Conservation (phyloP, 37 sponge, comb jelly and placozoan genomes). For the Cliona cf. orientalis region DNA sequence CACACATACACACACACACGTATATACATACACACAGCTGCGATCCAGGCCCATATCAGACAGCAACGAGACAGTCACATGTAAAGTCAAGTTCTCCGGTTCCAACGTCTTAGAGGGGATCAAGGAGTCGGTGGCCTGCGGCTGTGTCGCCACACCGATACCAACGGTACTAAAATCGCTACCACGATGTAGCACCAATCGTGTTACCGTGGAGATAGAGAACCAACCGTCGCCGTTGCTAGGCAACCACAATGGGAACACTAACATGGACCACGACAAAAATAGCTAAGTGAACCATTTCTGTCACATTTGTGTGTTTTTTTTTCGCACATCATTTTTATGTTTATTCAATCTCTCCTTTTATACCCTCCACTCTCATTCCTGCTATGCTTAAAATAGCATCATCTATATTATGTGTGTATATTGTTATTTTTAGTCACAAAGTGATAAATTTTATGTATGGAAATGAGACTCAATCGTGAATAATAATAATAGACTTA, state of each 20-base stretch:
- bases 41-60: slow-evolving; percentile 1
- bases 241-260: not conserved
- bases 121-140: not conserved
- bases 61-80: not conserved
- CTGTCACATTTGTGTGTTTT: too few relatives aligned
- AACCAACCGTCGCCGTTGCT: too few relatives aligned
- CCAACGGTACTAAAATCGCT: slow-evolving; percentile 1
- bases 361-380: not conserved
- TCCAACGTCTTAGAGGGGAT: slow-evolving; percentile 17
- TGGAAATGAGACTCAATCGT: not conserved
- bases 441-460: not conserved
- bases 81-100: slow-evolving; percentile 19
- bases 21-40: not conserved
- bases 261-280: not conserved
- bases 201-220: slow-evolving; percentile 1
- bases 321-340: too few relatives aligned
- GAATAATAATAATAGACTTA: too few relatives aligned
- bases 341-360: too few relatives aligned
- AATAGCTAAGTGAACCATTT: too few relatives aligned
- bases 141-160: not conserved
- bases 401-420: not conserved
- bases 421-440: not conserved
- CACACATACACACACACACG: not conserved
- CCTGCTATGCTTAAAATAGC: not conserved
- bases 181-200: not conserved